phyloP scores from a whole-genome alignment of 35 echinoderm and acorn worm genomes.

The Amphiura filiformis region DNA sequence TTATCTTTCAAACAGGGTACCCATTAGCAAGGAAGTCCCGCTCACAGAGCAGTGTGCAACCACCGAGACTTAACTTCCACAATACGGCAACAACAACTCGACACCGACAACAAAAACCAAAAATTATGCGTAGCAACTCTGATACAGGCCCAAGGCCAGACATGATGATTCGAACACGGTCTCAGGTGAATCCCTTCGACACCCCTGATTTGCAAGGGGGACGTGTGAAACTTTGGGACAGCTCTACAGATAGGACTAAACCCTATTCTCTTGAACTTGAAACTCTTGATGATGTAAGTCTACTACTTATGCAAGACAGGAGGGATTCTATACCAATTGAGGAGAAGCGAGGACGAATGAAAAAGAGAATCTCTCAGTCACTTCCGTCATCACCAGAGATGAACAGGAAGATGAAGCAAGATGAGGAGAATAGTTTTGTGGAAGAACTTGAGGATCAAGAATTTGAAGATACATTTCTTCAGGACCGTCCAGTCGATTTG shows the following conservation, averaged over 20 bases:
- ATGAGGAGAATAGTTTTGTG: neutral
- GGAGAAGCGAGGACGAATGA: neutral
- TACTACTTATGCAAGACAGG: neutral
- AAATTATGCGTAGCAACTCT: neutral
- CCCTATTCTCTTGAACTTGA: neutral
- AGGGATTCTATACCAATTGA: neutral
- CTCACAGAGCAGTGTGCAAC: neutral
- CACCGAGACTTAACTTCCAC: neutral
- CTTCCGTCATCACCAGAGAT: neutral
- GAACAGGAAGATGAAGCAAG: neutral
- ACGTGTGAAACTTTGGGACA: neutral
- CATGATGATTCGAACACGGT: neutral
- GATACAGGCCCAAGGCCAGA: neutral
- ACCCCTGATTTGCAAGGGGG: neutral
- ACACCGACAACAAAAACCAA: neutral
- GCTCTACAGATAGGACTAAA: neutral
- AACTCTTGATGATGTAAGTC: neutral
- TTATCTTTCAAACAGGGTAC: too few species aligned
- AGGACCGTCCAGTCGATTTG: neutral
- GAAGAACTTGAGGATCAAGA: conserved; percentile 3
- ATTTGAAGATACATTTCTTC: neutral
- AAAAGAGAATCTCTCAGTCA: neutral
- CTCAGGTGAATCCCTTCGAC: neutral
- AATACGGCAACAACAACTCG: neutral
- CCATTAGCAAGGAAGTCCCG: neutral